Conservation (phyloP, 2,797 vertebrate species). For the Catharus ustulatus region DNA sequence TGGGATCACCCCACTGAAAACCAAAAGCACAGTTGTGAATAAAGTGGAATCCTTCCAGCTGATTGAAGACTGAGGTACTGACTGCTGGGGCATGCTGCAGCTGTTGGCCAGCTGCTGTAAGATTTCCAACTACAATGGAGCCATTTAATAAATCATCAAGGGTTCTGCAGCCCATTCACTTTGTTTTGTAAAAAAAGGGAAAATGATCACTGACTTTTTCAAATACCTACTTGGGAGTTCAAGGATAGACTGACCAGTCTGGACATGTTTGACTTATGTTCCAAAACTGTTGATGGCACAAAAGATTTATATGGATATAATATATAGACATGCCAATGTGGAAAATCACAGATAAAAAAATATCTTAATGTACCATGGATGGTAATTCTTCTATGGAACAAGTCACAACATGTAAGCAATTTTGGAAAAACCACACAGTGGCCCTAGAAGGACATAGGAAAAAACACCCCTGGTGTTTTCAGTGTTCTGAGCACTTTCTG, state of each 20-base stretch:
- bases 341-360: not conserved
- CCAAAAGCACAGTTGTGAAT: slow-evolving; percentile 3
- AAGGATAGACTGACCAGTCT: not conserved
- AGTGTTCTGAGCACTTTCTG: no score
- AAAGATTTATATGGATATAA: not conserved
- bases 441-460: not conserved
- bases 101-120: slow-evolving; percentile 59
- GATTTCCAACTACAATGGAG: slow-evolving; percentile 10
- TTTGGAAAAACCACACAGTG: not conserved
- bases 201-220: slow-evolving; percentile 6
- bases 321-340: not conserved
- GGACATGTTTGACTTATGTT: not conserved
- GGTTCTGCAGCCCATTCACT: slow-evolving; percentile 1
- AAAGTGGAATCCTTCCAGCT: slow-evolving; percentile 10
- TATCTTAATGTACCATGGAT: not conserved
- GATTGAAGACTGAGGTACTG: slow-evolving; percentile 3
- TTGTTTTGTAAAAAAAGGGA: not conserved
- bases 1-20: slow-evolving; percentile 17
- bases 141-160: slow-evolving; percentile 54
- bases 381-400: not conserved
- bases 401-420: not conserved
- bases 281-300: not conserved
- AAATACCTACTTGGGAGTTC: not conserved
- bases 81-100: not conserved
- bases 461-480: not conserved